phyloP scores from a whole-genome alignment of 1,140 invertebrate genomes.

The Notospermus geniculatus region DNA sequence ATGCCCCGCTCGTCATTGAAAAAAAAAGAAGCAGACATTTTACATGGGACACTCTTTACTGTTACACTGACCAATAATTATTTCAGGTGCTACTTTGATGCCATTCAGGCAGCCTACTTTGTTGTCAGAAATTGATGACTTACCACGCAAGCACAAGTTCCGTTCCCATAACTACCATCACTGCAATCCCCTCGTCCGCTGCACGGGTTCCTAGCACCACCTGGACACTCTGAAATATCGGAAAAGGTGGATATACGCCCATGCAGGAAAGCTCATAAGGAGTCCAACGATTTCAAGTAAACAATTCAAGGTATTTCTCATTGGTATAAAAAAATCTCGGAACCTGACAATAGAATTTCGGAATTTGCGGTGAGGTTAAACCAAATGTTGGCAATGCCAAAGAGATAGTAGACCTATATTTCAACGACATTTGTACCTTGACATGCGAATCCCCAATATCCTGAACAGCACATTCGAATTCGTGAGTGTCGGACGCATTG shows the following conservation, averaged over 20 bases:
- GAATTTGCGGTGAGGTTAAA: not conserved
- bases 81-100: too few relatives aligned
- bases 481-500: not conserved
- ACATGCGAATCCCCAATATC: constrained; percentile 6
- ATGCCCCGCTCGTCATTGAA: too few relatives aligned
- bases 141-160: constrained; percentile 24
- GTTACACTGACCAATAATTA: too few relatives aligned
- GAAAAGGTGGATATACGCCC: not conserved
- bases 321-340: not conserved
- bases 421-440: not conserved
- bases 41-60: too few relatives aligned
- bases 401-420: not conserved
- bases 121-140: too few relatives aligned
- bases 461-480: not conserved
- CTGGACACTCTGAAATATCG: constrained; percentile 17
- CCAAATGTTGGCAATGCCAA: not conserved
- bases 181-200: constrained; percentile 20
- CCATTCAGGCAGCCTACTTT: too few relatives aligned
- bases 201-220: constrained; percentile 15
- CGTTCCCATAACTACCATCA: constrained; percentile 21
- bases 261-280: not conserved
- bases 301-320: not conserved
- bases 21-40: too few relatives aligned
- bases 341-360: not conserved
- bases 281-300: not conserved